Conservation (phyloP, 2,888 invertebrate species). For the Calameuta idolon region DNA sequence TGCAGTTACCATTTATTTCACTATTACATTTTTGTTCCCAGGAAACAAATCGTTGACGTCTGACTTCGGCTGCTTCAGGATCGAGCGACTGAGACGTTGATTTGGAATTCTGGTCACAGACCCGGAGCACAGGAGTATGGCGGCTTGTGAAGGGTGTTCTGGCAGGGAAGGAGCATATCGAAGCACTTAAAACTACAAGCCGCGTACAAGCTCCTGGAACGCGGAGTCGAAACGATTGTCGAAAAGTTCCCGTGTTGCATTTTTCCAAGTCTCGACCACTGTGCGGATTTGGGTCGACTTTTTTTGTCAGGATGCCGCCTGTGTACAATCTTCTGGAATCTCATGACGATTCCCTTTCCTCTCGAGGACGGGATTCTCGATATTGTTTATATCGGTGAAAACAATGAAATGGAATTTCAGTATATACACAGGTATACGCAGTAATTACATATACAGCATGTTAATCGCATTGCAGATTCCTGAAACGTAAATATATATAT, state of each 20-base stretch:
- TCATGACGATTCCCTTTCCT: background rate
- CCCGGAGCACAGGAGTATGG: constrained; percentile 11
- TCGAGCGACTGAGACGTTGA: constrained; percentile 15
- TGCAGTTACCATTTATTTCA: background rate
- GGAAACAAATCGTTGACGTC: constrained; percentile 50
- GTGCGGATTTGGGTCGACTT: background rate
- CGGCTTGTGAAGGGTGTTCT: background rate
- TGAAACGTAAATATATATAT: background rate
- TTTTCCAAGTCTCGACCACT: background rate
- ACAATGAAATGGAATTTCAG: background rate
- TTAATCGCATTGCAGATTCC: background rate
- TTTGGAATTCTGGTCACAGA: constrained; percentile 42
- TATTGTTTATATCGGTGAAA: background rate
- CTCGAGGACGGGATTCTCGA: background rate
- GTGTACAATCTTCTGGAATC: background rate
- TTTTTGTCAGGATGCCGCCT: background rate
- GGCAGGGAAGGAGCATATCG: constrained; percentile 19
- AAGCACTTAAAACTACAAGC: constrained; percentile 43
- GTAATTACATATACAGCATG: background rate
- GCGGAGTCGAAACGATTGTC: constrained; percentile 3
- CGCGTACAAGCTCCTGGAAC: constrained; percentile 36
- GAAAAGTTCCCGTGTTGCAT: background rate
- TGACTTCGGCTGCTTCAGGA: constrained; percentile 35
- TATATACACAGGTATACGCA: background rate
- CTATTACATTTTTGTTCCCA: constrained; percentile 7